phyloP scores from a whole-genome alignment of 2,888 invertebrate genomes.

The Caenorhabditis sp. region DNA sequence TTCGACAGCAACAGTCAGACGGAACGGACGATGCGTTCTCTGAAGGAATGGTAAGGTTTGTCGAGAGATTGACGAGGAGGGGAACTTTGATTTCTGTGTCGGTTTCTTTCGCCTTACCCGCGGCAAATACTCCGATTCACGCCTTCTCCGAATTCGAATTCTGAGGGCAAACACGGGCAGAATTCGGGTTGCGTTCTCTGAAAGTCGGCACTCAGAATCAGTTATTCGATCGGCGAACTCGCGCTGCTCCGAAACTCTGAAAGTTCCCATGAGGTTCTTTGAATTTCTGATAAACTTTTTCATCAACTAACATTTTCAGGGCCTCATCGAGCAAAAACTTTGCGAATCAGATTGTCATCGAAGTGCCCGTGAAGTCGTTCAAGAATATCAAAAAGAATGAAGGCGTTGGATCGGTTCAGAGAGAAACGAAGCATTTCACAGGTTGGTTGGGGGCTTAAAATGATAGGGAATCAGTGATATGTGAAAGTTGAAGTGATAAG shows the following conservation, averaged over 20 bases:
- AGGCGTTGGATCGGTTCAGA: slow-evolving; percentile 74
- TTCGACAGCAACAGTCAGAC: slow-evolving; percentile 26
- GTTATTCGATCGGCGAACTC: no score
- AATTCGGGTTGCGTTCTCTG: slow-evolving; percentile 33
- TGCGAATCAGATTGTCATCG: slow-evolving; percentile 69
- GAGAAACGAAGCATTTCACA: slow-evolving; percentile 79
- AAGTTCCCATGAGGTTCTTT: slow-evolving; percentile 13
- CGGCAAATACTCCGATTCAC: slow-evolving; percentile 32
- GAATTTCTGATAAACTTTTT: background rate
- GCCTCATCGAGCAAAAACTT: slow-evolving; percentile 30
- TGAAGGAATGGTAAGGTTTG: slow-evolving; percentile 32
- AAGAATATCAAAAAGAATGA: slow-evolving; percentile 69
- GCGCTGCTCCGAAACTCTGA: background rate
- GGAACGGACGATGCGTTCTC: slow-evolving; percentile 25
- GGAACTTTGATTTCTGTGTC: slow-evolving; percentile 11
- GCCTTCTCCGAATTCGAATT: slow-evolving; percentile 19
- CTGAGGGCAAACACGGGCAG: slow-evolving; percentile 28
- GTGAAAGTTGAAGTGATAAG: background rate
- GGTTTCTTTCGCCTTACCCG: no score
- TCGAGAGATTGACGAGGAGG: slow-evolving; percentile 8
- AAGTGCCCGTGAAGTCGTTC: slow-evolving; percentile 72
- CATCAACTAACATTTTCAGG: slow-evolving; percentile 25
- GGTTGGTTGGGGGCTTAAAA: slow-evolving; percentile 68
- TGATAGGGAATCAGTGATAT: background rate
- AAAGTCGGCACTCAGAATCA: slow-evolving; percentile 7